Percentiles rank a stretch among this genome's conserved stretches.
Evolutionary conservation across 1,140 invertebrate species (phyloP).

Genomic region (Drosophila sturtevanti): DNA sequence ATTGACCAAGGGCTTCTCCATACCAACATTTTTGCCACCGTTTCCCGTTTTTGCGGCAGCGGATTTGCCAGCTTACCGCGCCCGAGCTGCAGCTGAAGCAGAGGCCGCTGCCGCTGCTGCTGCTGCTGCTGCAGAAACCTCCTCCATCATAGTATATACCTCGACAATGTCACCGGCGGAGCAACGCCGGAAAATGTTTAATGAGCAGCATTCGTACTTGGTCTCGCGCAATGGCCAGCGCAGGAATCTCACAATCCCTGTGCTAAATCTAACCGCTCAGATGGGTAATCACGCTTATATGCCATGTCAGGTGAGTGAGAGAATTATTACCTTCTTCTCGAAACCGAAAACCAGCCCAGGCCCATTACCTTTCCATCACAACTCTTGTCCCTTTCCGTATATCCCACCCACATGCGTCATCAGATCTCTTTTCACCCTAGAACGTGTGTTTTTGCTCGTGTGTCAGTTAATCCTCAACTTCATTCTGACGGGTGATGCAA

Average conservation of each 20-base stretch:
- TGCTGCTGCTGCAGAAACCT: conserved; percentile 42
- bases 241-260: conserved; percentile 71
- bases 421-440: background rate
- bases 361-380: background rate
- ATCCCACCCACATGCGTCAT: background rate
- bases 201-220: conserved; percentile 74
- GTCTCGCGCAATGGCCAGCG: conserved; percentile 42
- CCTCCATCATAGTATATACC: conserved; percentile 36
- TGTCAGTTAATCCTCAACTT: background rate
- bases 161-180: conserved; percentile 61
- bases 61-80: conserved; percentile 72
- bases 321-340: background rate
- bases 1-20: conserved; percentile 79
- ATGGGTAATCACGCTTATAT: conserved; percentile 93
- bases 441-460: background rate
- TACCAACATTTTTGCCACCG: conserved; percentile 78
- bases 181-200: conserved; percentile 62
- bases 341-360: background rate
- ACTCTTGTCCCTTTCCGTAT: background rate
- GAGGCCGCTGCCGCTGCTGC: conserved; percentile 40
- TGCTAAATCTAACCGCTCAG: conserved; percentile 91
- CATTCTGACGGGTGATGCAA: background rate
- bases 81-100: conserved; percentile 60
- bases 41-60: conserved; percentile 77
- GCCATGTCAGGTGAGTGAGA: conserved; percentile 89